Base-by-base conservation (phyloP, 1,140 invertebrate species). In the Drosophila chauvacae region DNA sequence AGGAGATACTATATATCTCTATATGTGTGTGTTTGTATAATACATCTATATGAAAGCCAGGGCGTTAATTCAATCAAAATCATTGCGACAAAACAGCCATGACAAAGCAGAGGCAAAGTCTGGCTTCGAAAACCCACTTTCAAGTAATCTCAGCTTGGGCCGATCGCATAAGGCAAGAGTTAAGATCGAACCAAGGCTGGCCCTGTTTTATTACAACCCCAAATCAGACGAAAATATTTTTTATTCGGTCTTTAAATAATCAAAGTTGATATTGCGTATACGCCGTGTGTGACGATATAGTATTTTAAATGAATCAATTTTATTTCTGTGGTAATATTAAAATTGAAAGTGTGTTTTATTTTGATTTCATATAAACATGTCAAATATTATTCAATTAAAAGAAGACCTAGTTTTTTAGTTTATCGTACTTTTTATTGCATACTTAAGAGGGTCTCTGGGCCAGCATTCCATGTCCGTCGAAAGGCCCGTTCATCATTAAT, bases 1-100 rank as follows among this genome's bases (percentile, higher is more conserved):
- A 37, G 47, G 53, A 47, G 59, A 39, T 33, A 30, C 50, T 77
- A 39, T 23, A 59, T 30, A 41, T 42, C 7, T 35, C 7, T 18
- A 23, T 33, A 5, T 35, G 4, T 35, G 20, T 35, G 14, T 35
- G 20, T 53, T 14, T 35, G 20, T 35, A 20, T 35, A 35, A 35
- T 23, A 42, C 35, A 48, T 68, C 13, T 23, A 53, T 59, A 39
- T 68, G 70, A 60, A 70, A 77, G 51, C 74, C 53, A 75, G 87
- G 66, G 84, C 83, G 83, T 88, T 87, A 87, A 87, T 87, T 88
- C 86, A 87, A 87, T 87, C 80, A 87, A 87, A 87, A 80, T 80
- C 80, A 80, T 88, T 88, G 83, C 77, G 84, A 86, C 70, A 76
- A 81, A 64, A 64, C 60, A 74, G 55, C 59, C 45, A 63, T 56